Evolutionary conservation across 2,888 invertebrate species (phyloP).

Genomic region (Apamea anceps): DNA sequence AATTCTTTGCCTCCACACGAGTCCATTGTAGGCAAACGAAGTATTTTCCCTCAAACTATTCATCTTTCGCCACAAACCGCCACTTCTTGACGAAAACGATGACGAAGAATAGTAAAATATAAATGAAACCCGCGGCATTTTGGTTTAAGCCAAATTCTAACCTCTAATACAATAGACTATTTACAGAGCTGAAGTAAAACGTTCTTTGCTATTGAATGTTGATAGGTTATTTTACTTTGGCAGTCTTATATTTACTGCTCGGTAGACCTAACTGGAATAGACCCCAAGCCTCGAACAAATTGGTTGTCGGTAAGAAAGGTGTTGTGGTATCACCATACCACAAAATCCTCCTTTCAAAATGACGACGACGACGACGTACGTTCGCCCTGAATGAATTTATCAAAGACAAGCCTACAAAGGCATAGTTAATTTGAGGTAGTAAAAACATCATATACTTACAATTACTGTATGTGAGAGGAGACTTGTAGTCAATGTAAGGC

Average conservation of each 20-base stretch:
- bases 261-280: neutral
- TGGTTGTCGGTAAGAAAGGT: neutral
- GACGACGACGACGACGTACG: neutral
- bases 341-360: neutral
- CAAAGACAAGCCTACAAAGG: neutral
- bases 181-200: slow-evolving; percentile 52
- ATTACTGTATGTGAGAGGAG: neutral
- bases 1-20: slow-evolving; percentile 68
- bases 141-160: slow-evolving; percentile 72
- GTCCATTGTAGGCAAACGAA: slow-evolving; percentile 61
- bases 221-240: slow-evolving; percentile 40
- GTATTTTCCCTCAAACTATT: slow-evolving; percentile 70
- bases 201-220: slow-evolving; percentile 58
- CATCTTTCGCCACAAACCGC: slow-evolving; percentile 78
- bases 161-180: slow-evolving; percentile 78
- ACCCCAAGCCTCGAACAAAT: neutral
- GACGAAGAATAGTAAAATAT: slow-evolving; percentile 77
- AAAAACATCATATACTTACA: neutral
- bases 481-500: no score
- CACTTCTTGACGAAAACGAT: slow-evolving; percentile 71
- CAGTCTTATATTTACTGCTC: neutral
- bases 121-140: slow-evolving; percentile 77
- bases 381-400: neutral
- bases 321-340: neutral
- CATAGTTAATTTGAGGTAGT: neutral